Percentiles rank a stretch among this genome's conserved stretches.
Conservation (phyloP, 2,797 vertebrate genomes). For the Nannoperca australis region DNA sequence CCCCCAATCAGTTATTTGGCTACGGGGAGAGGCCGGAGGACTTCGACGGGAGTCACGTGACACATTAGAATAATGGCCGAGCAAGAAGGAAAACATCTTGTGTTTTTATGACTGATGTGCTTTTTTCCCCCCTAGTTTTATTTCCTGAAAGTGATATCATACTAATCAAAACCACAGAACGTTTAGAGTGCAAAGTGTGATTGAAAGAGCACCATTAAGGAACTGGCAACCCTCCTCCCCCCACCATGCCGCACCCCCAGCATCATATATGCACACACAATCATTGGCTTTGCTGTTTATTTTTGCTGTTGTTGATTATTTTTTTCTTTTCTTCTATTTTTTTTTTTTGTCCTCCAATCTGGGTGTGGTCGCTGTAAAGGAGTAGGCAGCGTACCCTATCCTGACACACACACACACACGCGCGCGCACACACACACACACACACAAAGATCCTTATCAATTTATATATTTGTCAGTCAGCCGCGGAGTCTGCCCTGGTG, state of each 20-base stretch:
- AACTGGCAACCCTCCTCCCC: constrained; percentile 64
- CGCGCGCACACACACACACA: constrained; percentile 33
- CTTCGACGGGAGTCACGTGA: constrained; percentile 88
- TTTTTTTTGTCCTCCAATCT: constrained; percentile 86
- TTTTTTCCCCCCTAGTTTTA: constrained; percentile 71
- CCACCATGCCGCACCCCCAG: constrained; percentile 39
- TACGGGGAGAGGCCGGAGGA: constrained; percentile 68
- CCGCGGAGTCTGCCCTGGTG: constrained; percentile 59
- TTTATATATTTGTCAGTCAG: constrained; percentile 70
- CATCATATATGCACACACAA: constrained; percentile 37
- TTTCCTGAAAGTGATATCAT: constrained; percentile 92
- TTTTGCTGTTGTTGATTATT: constrained; percentile 70
- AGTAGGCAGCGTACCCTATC: constrained; percentile 55
- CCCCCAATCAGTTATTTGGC: constrained; percentile 72
- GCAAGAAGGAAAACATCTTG: constrained; percentile 87
- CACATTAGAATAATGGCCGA: constrained; percentile 96
- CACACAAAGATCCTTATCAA: constrained; percentile 57
- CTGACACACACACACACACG: constrained; percentile 49
- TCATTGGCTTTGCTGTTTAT: constrained; percentile 60
- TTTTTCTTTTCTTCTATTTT: constrained; percentile 17
- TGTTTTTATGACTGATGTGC: constrained; percentile 89
- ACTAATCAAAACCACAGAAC: constrained; percentile 97
- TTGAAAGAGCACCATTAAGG: constrained; percentile 95
- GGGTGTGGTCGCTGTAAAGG: constrained; percentile 90
- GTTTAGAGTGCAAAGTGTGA: constrained; percentile 96